A percentile compares a stretch with the other conserved stretches of the same genome.
Conservation (phyloP, 2,888 invertebrate species). For the Pseudococcus longispinus region DNA sequence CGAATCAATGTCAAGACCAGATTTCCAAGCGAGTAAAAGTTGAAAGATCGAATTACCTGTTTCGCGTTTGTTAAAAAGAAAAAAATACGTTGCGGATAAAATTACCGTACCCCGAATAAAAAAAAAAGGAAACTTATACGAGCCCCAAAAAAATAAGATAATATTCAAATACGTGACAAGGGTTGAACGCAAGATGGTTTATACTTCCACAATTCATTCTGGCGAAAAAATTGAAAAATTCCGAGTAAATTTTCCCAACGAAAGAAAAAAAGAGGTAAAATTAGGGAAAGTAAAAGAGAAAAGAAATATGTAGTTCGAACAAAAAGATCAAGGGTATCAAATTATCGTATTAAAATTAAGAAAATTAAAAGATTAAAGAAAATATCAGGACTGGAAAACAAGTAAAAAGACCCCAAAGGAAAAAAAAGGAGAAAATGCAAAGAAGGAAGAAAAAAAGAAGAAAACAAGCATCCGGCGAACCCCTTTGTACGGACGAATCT, state of each 20-base stretch:
- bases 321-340: not conserved
- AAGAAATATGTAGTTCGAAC: not conserved
- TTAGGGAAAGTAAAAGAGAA: not conserved
- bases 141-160: not conserved
- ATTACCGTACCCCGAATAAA: not conserved
- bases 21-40: not conserved
- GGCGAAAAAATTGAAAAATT: not conserved
- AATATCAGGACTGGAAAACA: not conserved
- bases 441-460: not conserved
- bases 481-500: not conserved
- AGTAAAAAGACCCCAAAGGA: not conserved
- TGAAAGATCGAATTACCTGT: not conserved
- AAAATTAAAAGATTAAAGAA: not conserved
- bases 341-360: not conserved
- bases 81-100: not conserved
- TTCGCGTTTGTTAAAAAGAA: not conserved
- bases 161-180: not conserved
- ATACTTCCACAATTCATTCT: not conserved
- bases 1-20: constrained; percentile 12
- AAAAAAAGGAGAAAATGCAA: not conserved
- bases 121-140: not conserved
- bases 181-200: too few relatives aligned
- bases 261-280: not conserved
- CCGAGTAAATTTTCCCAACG: not conserved
- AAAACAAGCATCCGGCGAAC: not conserved